phyloP scores from a whole-genome alignment of 2,888 invertebrate species.

The Phymatocera aterrima region DNA sequence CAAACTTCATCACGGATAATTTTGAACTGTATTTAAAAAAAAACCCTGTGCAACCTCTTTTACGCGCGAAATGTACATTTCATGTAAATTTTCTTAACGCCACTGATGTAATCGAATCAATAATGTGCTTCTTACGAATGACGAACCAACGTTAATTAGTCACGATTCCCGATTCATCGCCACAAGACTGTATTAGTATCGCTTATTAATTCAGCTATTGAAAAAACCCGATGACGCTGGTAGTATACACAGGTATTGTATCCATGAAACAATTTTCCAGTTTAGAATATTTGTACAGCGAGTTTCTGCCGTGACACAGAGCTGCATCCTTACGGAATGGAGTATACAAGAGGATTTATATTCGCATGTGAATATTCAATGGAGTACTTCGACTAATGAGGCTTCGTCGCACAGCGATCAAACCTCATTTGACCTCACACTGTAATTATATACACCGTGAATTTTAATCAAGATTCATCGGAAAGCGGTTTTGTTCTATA shows the following conservation, averaged over 20 bases:
- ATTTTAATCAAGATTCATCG: neutral
- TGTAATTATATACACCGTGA: neutral
- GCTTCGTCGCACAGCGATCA: neutral
- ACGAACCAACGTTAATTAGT: too few relatives aligned
- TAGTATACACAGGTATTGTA: neutral
- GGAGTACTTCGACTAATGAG: slow-evolving; percentile 10
- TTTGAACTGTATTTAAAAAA: too few relatives aligned
- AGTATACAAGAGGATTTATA: neutral
- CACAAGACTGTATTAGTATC: too few relatives aligned
- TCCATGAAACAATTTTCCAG: neutral
- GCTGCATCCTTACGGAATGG: neutral
- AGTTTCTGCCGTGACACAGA: neutral
- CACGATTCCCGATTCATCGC: too few relatives aligned
- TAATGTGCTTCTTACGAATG: too few relatives aligned
- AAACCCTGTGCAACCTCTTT: too few relatives aligned
- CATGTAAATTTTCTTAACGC: too few relatives aligned
- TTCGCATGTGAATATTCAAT: neutral
- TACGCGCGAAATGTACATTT: too few relatives aligned
- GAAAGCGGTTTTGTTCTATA: neutral
- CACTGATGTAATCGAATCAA: too few relatives aligned
- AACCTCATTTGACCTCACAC: neutral
- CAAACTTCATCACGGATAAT: too few relatives aligned
- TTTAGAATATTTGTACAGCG: too few relatives aligned
- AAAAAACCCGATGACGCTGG: neutral
- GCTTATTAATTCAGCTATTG: neutral